phyloP scores from a whole-genome alignment of 2,797 vertebrate species.

The Rhinatrema bivittatum region DNA sequence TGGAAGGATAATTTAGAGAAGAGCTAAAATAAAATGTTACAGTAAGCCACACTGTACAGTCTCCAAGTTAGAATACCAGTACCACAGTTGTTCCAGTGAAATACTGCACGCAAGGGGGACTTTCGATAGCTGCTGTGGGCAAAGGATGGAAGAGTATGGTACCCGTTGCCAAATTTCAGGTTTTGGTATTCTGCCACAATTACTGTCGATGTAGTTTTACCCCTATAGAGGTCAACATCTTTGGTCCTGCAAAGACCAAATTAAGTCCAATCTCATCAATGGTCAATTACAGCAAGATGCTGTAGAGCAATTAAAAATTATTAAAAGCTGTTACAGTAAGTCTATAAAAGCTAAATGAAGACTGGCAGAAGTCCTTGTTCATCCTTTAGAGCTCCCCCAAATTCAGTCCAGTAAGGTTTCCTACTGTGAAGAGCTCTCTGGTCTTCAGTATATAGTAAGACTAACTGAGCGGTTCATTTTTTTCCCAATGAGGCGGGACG shows the following conservation, averaged over 20 bases:
- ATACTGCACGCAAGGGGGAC: too few relatives aligned
- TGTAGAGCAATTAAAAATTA: constrained; percentile 26
- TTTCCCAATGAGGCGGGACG: constrained; percentile 85
- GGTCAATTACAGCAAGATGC: constrained; percentile 35
- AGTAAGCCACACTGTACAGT: neutral
- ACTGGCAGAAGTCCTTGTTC: constrained; percentile 6
- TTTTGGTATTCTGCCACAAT: neutral
- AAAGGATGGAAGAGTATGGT: too few relatives aligned
- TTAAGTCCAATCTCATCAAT: constrained; percentile 25
- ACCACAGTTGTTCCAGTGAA: too few relatives aligned
- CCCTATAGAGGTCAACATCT: constrained; percentile 19
- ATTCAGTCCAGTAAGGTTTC: constrained; percentile 16
- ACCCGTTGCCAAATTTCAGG: too few relatives aligned
- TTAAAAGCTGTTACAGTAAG: constrained; percentile 29
- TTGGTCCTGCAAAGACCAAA: constrained; percentile 22
- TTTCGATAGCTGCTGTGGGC: too few relatives aligned
- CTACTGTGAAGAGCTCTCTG: constrained; percentile 18
- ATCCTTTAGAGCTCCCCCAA: constrained; percentile 14
- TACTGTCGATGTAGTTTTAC: neutral
- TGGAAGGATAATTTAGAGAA: constrained; percentile 19
- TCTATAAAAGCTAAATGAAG: constrained; percentile 25
- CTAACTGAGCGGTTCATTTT: constrained; percentile 95
- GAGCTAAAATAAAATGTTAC: neutral
- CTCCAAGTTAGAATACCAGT: too few relatives aligned
- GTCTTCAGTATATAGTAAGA: constrained; percentile 86